phyloP scores from a whole-genome alignment of 2,888 invertebrate species.

The Drosophila demipolita region DNA sequence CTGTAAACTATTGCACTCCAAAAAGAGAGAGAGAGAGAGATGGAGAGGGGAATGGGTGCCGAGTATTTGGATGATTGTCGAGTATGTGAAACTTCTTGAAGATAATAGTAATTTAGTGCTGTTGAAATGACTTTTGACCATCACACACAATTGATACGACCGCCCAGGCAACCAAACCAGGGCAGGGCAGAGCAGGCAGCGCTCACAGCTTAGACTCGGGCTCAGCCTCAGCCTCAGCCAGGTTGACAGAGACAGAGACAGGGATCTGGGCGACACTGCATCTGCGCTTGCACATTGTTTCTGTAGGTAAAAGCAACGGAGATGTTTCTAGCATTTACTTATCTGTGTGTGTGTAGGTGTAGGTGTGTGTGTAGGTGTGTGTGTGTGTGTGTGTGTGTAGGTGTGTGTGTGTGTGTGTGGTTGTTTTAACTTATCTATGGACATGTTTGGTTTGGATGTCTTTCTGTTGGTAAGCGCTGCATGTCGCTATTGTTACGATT shows the following conservation, averaged over 20 bases:
- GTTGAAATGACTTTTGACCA: slow-evolving; percentile 86
- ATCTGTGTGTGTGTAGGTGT: slow-evolving; percentile 3
- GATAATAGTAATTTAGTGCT: slow-evolving; percentile 86
- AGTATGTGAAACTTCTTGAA: slow-evolving; percentile 85
- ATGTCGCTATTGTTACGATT: slow-evolving; percentile 57
- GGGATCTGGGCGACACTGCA: slow-evolving; percentile 21
- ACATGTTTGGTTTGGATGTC: background rate
- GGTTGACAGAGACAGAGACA: slow-evolving; percentile 1
- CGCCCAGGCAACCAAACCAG: slow-evolving; percentile 16
- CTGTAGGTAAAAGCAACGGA: slow-evolving; percentile 21
- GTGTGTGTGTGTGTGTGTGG: slow-evolving; percentile 28
- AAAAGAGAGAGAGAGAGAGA: background rate
- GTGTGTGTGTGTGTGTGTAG: slow-evolving; percentile 16
- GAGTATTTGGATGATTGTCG: slow-evolving; percentile 74
- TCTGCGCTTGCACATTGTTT: slow-evolving; percentile 11
- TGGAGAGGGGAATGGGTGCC: slow-evolving; percentile 1
- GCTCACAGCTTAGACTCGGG: slow-evolving; percentile 21
- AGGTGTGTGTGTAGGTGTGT: slow-evolving; percentile 25
- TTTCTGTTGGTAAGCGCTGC: slow-evolving; percentile 51
- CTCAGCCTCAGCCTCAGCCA: background rate
- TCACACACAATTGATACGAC: slow-evolving; percentile 85
- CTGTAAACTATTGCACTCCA: slow-evolving; percentile 4
- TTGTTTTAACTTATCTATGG: slow-evolving; percentile 4
- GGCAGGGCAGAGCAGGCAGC: background rate
- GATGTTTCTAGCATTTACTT: slow-evolving; percentile 34